phyloP scores from a whole-genome alignment of 2,113 vertebrate genomes.

The Pseudorasbora parva region DNA sequence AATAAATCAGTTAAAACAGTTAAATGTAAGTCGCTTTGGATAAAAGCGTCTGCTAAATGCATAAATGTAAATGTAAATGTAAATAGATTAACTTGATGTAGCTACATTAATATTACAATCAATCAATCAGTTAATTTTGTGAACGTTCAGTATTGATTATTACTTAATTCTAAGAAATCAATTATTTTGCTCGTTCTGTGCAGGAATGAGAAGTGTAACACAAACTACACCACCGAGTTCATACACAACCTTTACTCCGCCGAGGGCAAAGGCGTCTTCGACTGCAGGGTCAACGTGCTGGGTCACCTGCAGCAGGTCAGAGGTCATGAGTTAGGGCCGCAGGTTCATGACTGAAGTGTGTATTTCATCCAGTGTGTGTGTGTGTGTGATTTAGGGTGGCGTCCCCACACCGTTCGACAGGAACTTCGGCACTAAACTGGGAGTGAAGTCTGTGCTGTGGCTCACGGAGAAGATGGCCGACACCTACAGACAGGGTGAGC shows the following conservation, averaged over 20 bases:
- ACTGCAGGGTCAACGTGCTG: slow-evolving; percentile 92
- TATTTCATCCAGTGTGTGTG: no score
- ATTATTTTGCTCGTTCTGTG: no score
- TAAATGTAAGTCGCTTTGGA: no score
- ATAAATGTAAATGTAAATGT: no score
- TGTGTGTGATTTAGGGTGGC: no score
- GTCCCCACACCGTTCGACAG: slow-evolving; percentile 93
- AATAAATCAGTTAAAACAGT: no score
- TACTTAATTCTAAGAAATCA: no score
- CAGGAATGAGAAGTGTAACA: slow-evolving; percentile 92
- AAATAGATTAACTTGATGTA: no score
- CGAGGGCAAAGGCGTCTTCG: slow-evolving; percentile 90
- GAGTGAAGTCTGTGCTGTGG: slow-evolving; percentile 90
- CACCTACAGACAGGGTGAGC: slow-evolving; percentile 83
- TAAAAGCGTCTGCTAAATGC: no score
- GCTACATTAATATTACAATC: no score
- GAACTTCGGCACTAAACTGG: slow-evolving; percentile 93
- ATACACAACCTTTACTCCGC: slow-evolving; percentile 92
- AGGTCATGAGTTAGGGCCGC: background rate
- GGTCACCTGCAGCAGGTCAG: slow-evolving; percentile 89
- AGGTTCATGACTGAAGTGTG: slow-evolving; percentile 42
- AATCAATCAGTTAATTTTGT: no score
- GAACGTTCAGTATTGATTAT: no score
- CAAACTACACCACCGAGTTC: slow-evolving; percentile 93
- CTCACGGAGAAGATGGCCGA: slow-evolving; percentile 82